Evolutionary conservation across 2,888 invertebrate genomes (phyloP), one percentile per base, ranked within the genome.

Genomic region (Leptopilina myrica): DNA sequence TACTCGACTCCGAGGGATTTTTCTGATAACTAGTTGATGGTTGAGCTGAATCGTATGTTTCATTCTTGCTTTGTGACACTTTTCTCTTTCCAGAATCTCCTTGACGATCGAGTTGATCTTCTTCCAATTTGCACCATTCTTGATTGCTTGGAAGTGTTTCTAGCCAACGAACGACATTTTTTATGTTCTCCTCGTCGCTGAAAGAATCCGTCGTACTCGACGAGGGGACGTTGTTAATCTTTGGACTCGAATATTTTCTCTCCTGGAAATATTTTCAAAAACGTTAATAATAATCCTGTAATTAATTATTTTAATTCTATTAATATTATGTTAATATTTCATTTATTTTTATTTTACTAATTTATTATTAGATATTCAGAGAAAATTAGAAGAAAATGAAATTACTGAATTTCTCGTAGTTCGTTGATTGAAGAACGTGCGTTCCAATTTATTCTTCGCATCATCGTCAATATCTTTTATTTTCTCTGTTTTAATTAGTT

Each of bases 111-210:
- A 26, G 11, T 20, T 43, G 33, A 56, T 46, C 20, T 6, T 76
- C 53, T 9, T 84, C 79, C 12, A 82, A 76, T 11, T 78, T 64
- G 73, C 64, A 83, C 84, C 84, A 85, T 9, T 85, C 81, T 64
- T 81, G 62, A 66, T 84, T 80, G 1, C 43, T 78, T 14, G 86
- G 84, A 26, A 84, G 66, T 0, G 83, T 84, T 73, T 83, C 78
- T 43, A 86, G 49, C 85, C 86, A 87, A 26, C 81, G 73, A 4
- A 66, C 67, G 0, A 84, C 83, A 67, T 84, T 84, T 49, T 49
- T 77, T 8, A 75, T 77, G 64, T 80, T 85, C 9, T 86, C 86
- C 1, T 73, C 49, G 9, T 87, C 85, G 67, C 82, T 86, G 14
- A 76, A 81, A 12, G 73, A 53, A 73, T 56, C 73, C 40, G 73